A percentile compares a stretch with the other conserved stretches of the same genome.
phyloP scores from a whole-genome alignment of 2,888 invertebrate species.

The Willowsia nigromaculata region DNA sequence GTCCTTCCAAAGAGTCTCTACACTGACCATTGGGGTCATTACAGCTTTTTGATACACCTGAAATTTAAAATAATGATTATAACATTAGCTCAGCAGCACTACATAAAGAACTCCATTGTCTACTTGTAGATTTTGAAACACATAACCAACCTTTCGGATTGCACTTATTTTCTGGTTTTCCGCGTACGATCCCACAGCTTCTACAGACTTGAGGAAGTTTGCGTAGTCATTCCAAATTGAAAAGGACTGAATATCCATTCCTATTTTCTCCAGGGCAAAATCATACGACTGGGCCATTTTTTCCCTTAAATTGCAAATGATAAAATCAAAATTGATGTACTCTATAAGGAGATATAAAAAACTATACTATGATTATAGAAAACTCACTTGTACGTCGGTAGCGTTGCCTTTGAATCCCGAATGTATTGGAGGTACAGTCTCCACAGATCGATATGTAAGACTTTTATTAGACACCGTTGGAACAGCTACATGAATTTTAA shows the following conservation, averaged over 20 bases:
- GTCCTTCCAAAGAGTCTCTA: constrained; percentile 98
- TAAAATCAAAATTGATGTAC: not conserved
- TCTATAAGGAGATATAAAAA: too few relatives aligned
- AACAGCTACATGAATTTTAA: constrained; percentile 88
- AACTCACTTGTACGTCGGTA: constrained; percentile 94
- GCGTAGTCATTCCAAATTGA: constrained; percentile 99
- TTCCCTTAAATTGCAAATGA: constrained; percentile 89
- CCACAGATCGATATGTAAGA: constrained; percentile 99
- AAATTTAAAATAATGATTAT: constrained; percentile 38
- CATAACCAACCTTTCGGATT: constrained; percentile 89
- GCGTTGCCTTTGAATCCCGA: constrained; percentile 96
- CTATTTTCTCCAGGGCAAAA: constrained; percentile 99
- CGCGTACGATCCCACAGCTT: constrained; percentile 98
- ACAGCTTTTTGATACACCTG: constrained; percentile 97
- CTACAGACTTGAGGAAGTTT: constrained; percentile 95
- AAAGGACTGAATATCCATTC: constrained; percentile 98
- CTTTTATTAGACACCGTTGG: constrained; percentile 98
- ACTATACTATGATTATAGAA: too few relatives aligned
- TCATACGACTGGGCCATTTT: constrained; percentile 99
- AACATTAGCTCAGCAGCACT: not conserved
- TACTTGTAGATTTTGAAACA: not conserved
- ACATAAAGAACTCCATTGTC: too few relatives aligned
- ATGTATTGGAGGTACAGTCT: constrained; percentile 98
- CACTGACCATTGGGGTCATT: constrained; percentile 97
- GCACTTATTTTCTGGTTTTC: constrained; percentile 99